A percentile compares a stretch with the other conserved stretches of the same genome.
Conservation (phyloP, 2,888 invertebrate genomes). For the Drosophila recens region DNA sequence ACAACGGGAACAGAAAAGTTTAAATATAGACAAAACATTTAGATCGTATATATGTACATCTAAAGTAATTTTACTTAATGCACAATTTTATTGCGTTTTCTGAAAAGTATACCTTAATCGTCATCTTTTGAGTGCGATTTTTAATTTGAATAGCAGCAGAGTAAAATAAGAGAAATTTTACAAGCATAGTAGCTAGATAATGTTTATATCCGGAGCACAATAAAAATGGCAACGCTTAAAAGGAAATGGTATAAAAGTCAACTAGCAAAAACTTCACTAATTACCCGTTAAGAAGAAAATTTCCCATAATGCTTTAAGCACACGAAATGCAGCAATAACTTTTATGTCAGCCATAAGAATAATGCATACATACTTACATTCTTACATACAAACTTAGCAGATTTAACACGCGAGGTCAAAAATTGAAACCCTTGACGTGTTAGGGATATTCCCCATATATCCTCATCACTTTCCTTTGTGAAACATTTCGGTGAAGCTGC, state of each 20-base stretch:
- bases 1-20: slow-evolving; percentile 3
- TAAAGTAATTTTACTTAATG: not conserved
- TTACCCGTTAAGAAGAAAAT: slow-evolving; percentile 63
- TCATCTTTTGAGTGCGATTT: not conserved
- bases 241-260: slow-evolving; percentile 34
- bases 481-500: slow-evolving; percentile 35
- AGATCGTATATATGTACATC: not conserved
- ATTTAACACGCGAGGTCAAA: slow-evolving; percentile 36
- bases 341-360: slow-evolving; percentile 59
- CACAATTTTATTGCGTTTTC: not conserved
- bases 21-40: not conserved
- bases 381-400: slow-evolving; percentile 10
- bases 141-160: slow-evolving; percentile 4
- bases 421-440: slow-evolving; percentile 39
- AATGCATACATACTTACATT: slow-evolving; percentile 2
- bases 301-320: slow-evolving; percentile 30
- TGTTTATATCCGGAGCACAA: not conserved
- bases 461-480: slow-evolving; percentile 34
- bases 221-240: slow-evolving; percentile 6
- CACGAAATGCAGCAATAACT: slow-evolving; percentile 45
- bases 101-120: not conserved
- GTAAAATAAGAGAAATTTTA: slow-evolving; percentile 11
- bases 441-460: slow-evolving; percentile 19
- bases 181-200: slow-evolving; percentile 10
- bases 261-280: slow-evolving; percentile 61